Conservation (phyloP, 2,888 invertebrate species). For the Pegoplata infirma region DNA sequence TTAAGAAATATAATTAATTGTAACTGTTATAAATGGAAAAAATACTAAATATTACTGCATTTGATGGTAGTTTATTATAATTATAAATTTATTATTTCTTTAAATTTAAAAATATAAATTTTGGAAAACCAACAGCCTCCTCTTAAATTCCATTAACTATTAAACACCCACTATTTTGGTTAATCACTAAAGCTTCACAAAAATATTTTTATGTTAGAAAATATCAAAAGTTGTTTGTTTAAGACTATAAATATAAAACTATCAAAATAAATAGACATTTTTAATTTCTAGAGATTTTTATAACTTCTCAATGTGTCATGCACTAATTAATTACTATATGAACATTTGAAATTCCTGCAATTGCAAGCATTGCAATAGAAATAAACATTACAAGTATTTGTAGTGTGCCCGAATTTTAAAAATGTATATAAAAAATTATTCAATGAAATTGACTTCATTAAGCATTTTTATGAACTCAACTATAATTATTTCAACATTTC, state of each 20-base stretch:
- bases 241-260: too few relatives aligned
- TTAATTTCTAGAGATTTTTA: not conserved
- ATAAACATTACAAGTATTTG: too few relatives aligned
- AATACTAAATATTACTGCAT: not conserved
- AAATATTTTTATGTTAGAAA: not conserved
- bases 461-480: too few relatives aligned
- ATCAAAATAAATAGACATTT: not conserved
- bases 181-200: too few relatives aligned
- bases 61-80: not conserved
- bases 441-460: too few relatives aligned
- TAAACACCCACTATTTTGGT: not conserved
- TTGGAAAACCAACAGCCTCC: not conserved
- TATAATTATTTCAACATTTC: too few relatives aligned
- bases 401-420: too few relatives aligned
- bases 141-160: not conserved
- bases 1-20: slow-evolving; percentile 10
- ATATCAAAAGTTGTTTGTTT: too few relatives aligned
- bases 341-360: not conserved
- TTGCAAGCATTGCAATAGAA: too few relatives aligned
- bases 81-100: not conserved
- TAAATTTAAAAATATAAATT: not conserved
- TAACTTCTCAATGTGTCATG: not conserved
- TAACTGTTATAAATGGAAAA: slow-evolving; percentile 19
- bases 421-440: too few relatives aligned
- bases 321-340: not conserved